Evolutionary conservation across 2,888 invertebrate species (phyloP).

Genomic region (Aspidiotus destructor): DNA sequence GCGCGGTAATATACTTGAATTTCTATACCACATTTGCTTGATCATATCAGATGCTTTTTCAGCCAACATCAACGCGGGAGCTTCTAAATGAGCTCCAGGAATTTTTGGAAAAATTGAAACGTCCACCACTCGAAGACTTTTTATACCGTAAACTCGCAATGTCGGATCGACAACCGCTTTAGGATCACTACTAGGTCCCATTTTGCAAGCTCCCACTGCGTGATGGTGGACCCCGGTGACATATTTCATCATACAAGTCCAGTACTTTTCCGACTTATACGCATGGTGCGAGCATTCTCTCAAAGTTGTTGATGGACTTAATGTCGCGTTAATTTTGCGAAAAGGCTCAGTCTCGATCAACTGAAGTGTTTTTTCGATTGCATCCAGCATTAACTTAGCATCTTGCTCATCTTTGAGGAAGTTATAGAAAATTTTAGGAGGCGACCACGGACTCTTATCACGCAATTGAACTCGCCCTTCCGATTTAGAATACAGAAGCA

Average conservation of each 20-base stretch:
- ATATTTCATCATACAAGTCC: constrained; percentile 54
- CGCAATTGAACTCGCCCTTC: constrained; percentile 45
- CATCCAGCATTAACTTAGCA: constrained; percentile 36
- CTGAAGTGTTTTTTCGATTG: constrained; percentile 36
- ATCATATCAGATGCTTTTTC: constrained; percentile 43
- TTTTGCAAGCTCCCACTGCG: constrained; percentile 59
- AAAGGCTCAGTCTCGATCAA: constrained; percentile 37
- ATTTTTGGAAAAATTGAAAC: constrained; percentile 48
- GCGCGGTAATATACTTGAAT: too few species aligned
- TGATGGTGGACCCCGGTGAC: constrained; percentile 55
- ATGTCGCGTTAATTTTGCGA: constrained; percentile 39
- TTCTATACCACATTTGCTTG: constrained; percentile 34
- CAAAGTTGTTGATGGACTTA: constrained; percentile 48
- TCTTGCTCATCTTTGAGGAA: constrained; percentile 45
- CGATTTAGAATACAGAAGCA: constrained; percentile 52
- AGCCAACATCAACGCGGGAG: constrained; percentile 45
- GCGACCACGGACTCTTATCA: constrained; percentile 44
- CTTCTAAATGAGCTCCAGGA: constrained; percentile 50
- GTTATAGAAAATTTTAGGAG: constrained; percentile 47
- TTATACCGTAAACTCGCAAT: constrained; percentile 48
- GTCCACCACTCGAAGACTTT: constrained; percentile 48
- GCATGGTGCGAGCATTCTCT: constrained; percentile 47
- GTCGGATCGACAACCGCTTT: constrained; percentile 47
- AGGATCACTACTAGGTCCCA: constrained; percentile 46
- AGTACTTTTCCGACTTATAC: constrained; percentile 53